Evolutionary conservation across 2,113 vertebrate genomes (phyloP).

Genomic region (Microcebus jonahi): DNA sequence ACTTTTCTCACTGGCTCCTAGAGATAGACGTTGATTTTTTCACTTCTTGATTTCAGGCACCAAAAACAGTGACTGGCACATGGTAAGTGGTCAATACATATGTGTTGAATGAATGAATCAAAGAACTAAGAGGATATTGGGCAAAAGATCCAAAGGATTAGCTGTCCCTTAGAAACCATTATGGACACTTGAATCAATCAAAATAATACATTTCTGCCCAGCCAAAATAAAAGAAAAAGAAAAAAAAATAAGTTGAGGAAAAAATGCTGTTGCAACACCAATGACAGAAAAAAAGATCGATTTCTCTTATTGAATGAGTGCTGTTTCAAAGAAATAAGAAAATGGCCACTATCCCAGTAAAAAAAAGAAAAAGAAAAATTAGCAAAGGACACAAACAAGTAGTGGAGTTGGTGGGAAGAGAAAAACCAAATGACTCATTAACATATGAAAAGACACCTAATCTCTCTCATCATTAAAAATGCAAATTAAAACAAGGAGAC

Average conservation of each 20-base stretch:
- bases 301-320: neutral
- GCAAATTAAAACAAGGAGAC: constrained; percentile 4
- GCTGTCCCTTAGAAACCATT: neutral
- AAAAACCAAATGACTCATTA: neutral
- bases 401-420: neutral
- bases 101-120: neutral
- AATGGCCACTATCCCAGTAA: neutral
- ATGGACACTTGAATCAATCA: neutral
- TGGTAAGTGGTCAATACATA: neutral
- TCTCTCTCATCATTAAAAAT: neutral
- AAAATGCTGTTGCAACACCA: neutral
- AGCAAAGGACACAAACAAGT: neutral
- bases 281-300: neutral
- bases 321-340: constrained; percentile 5
- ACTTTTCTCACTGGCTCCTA: no score
- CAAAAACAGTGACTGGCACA: neutral
- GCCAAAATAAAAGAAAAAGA: no score
- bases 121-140: neutral
- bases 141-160: neutral
- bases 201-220: neutral
- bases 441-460: constrained; percentile 29
- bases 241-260: neutral
- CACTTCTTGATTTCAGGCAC: neutral
- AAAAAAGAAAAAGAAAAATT: neutral
- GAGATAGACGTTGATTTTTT: no score